Conservation (phyloP, 2,888 invertebrate species). For the Diplolepis rosae region DNA sequence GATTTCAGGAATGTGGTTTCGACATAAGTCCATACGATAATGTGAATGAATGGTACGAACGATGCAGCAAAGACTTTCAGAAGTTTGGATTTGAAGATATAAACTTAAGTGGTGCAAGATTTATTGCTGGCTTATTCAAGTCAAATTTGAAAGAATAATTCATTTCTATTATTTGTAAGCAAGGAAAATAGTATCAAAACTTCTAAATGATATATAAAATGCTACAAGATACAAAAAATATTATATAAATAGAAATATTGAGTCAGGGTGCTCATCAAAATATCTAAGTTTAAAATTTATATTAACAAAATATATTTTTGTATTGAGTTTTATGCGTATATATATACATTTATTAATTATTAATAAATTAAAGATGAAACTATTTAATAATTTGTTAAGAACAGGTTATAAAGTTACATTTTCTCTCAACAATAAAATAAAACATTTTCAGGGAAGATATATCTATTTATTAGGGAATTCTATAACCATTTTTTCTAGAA, state of each 20-base stretch:
- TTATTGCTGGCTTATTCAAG: constrained; percentile 55
- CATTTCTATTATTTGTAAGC: background rate
- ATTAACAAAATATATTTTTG: no score
- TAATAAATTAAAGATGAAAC: no score
- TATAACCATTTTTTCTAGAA: background rate
- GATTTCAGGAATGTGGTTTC: constrained; percentile 61
- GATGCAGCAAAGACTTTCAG: constrained; percentile 79
- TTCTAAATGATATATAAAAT: background rate
- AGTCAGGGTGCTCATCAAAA: no score
- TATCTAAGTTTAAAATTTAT: no score
- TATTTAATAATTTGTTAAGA: no score
- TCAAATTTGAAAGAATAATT: constrained; percentile 48
- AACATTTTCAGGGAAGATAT: background rate
- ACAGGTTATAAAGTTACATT: no score
- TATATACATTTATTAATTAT: no score
- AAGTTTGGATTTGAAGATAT: constrained; percentile 80
- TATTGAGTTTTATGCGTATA: no score
- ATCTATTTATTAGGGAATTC: background rate
- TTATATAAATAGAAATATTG: no score
- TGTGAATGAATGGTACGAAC: constrained; percentile 81
- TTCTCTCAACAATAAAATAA: no score
- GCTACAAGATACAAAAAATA: background rate
- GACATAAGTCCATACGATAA: constrained; percentile 78
- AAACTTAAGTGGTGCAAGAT: constrained; percentile 53
- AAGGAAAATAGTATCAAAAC: background rate